Percentiles rank a stretch among this genome's conserved stretches.
These are phyloP conservation scores for Pissodes strobi DNA, from an alignment of 1,140 invertebrate genomes.

Conservation along the genomic window DNA sequence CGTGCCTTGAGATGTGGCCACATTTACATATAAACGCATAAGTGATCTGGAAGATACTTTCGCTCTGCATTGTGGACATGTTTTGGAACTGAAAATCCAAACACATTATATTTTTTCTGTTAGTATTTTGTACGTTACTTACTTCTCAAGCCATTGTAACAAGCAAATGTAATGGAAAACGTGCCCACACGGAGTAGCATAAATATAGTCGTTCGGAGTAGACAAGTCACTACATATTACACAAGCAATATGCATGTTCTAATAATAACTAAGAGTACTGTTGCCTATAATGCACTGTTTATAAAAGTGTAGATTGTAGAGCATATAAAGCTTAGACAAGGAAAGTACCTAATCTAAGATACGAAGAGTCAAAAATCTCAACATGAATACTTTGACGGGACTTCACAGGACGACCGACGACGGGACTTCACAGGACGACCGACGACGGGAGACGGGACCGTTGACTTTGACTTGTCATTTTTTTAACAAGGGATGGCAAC, in stretches of 20 bases:
- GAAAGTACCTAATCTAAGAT: too few relatives aligned
- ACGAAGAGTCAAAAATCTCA: too few relatives aligned
- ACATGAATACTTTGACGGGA: too few relatives aligned
- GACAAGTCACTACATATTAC: constrained; percentile 72
- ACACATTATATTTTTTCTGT: background rate
- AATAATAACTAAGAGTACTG: too few relatives aligned
- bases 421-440: too few relatives aligned
- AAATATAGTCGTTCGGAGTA: constrained; percentile 63
- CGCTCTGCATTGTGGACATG: constrained; percentile 73
- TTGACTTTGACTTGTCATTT: too few relatives aligned
- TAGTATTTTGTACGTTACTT: constrained; percentile 30
- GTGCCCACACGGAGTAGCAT: constrained; percentile 70
- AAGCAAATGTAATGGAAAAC: constrained; percentile 70
- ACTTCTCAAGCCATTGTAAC: constrained; percentile 71
- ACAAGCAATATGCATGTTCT: constrained; percentile 72
- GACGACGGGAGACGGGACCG: too few relatives aligned
- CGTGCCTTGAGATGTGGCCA: constrained; percentile 59
- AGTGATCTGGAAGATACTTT: constrained; percentile 64
- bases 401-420: too few relatives aligned
- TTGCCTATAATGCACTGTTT: too few relatives aligned
- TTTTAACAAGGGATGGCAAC: too few relatives aligned
- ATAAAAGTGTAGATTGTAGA: too few relatives aligned
- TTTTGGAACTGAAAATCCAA: constrained; percentile 58
- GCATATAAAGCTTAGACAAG: too few relatives aligned
- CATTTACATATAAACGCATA: constrained; percentile 67